Evolutionary conservation across 2,113 vertebrate genomes (phyloP), one percentile per base, ranked within the genome.

Genomic region (Calidris pygmaea): DNA sequence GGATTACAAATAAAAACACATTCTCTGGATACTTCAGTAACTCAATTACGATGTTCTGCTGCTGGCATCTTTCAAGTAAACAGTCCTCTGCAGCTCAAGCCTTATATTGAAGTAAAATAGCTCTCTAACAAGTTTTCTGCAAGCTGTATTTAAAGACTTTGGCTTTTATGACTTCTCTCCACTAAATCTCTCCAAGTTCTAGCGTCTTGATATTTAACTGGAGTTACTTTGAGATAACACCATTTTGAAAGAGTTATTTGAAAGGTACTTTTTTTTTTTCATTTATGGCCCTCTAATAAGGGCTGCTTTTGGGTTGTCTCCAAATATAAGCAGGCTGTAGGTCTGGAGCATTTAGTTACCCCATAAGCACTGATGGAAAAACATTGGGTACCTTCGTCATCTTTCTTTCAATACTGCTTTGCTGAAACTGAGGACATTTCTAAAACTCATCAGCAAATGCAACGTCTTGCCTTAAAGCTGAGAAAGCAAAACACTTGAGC

Each of bases 1-100:
- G 66, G 95, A 87, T 95, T 95, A 88, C 83, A 89, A 94, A 85
- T 91, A 90, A 96, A 97, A 91, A 93, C 85, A 95, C 94, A 96
- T 97, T 97, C 96, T 82, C 91, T 4, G 73, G 94, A 96, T 97
- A 91, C 74, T 87, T 96, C 3, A 5, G 55, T 95, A 96, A 92
- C 90, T 88, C 65, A 43, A 95, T 96, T 95, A 97, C 60, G 23
- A 47, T 50, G 58, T 43, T 85, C 71, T 82, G 74, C 91, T 91
- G 76, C 90, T 85, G 86, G 73, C 94, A 83, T 94, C 88, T 80
- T 43, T 90, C 86, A 58, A 83, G 55, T 39, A 91, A 95, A 96
- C 93, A 93, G 70, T 73, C 35, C 43, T 85, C 45, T 82, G 41
- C 79, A 93, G 87, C 72, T 60, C 52, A n/a, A 83, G 77, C 71